Evolutionary conservation across 1,140 invertebrate genomes (phyloP).

Genomic region (Cyrtorhinus lividipennis): DNA sequence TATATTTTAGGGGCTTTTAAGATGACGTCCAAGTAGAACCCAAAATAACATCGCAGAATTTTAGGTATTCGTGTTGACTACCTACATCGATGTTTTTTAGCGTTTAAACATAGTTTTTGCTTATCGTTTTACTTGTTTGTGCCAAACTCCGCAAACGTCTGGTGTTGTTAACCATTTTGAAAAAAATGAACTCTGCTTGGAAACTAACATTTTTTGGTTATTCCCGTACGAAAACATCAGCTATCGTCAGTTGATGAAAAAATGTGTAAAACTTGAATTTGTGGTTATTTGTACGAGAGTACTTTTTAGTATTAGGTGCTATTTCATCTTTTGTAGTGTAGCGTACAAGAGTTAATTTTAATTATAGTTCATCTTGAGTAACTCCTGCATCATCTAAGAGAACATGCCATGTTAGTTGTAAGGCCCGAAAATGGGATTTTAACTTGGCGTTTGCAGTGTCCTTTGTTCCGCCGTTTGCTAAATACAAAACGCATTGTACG

Average conservation of each 20-base stretch:
- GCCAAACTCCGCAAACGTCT: not conserved
- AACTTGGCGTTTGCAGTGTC: not conserved
- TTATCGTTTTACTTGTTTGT: not conserved
- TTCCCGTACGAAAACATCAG: not conserved
- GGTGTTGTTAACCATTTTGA: constrained; percentile 8
- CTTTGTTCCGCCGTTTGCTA: not conserved
- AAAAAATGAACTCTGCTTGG: not conserved
- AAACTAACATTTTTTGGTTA: not conserved
- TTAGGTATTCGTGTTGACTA: not conserved
- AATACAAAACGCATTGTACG: not conserved
- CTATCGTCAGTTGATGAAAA: not conserved
- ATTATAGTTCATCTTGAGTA: not conserved
- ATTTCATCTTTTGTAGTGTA: too few relatives aligned
- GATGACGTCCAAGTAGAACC: not conserved
- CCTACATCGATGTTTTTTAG: not conserved
- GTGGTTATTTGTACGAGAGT: not conserved
- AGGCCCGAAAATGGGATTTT: too few relatives aligned
- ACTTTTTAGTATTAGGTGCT: not conserved
- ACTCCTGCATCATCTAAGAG: not conserved
- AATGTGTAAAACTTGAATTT: not conserved
- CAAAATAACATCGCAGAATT: not conserved
- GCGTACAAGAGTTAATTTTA: too few relatives aligned
- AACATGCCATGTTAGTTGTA: not conserved
- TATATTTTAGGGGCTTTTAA: not conserved
- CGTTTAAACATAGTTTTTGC: not conserved